Evolutionary conservation across 2,888 invertebrate genomes (phyloP), one percentile per base, ranked within the genome.

Genomic region (Andricus curvator): DNA sequence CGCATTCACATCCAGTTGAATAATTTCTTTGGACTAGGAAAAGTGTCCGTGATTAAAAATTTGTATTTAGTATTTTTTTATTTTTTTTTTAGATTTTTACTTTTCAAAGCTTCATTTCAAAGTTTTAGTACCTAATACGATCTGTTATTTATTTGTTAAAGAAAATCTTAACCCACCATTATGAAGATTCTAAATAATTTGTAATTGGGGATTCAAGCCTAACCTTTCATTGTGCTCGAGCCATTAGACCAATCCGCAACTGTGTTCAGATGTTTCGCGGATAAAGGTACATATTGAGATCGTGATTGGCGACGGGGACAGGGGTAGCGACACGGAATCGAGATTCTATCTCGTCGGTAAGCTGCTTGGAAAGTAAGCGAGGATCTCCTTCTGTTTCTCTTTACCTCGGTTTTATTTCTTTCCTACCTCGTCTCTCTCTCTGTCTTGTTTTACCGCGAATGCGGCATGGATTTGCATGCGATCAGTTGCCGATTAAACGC

Each of bases 401-500:
- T 80, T 77, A 78, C 33, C 20, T 44, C 78, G 62, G 29, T 67
- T 56, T 76, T 65, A 77, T 77, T 77, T 82, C 68, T n/a, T 68
- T 78, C 79, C 82, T 79, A 33, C 80, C 83, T 65, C 77, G 80
- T 82, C 60, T 78, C 56, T 62, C 78, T 62, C 74, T 56, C 80
- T 74, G 41, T 56, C 80, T 78, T 74, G 66, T 77, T 64, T 74
- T 83, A 74, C 74, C 56, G 74, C n/a, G 74, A 74, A 74, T 51
- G 56, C 74, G 74, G 74, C 74, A 74, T 82, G 84, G 84, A 89
- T 89, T 89, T 89, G 89, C 89, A 89, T 88, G 86, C 88, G 89
- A 89, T 89, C 89, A 88, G 87, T 88, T 88, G 89, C 88, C 89
- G 89, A 89, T 89, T 89, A 89, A 89, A 82, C 85, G 79, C 80